Percentiles rank a stretch among this genome's conserved stretches.
phyloP scores from a whole-genome alignment of 2,797 vertebrate species.

The Petrocephalus sullivani region DNA sequence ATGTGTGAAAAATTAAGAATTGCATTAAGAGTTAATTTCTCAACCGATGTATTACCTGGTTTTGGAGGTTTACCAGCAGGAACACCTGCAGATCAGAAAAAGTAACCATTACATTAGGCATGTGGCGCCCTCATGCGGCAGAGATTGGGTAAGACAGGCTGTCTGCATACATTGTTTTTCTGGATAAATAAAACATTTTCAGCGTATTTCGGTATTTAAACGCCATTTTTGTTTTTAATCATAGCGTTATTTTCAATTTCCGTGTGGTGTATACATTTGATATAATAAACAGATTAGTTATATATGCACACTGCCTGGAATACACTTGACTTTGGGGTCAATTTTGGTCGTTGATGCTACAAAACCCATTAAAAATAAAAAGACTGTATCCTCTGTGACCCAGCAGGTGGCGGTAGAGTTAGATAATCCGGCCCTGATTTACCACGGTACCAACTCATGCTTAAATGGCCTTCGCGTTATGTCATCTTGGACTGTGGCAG shows the following conservation, averaged over 20 bases:
- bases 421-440: neutral
- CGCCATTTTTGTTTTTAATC: neutral
- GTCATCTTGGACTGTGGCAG: neutral
- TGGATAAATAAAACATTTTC: neutral
- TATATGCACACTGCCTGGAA: neutral
- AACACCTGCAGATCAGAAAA: slow-evolving; percentile 38
- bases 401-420: neutral
- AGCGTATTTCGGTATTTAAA: neutral
- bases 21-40: neutral
- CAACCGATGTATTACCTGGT: slow-evolving; percentile 44
- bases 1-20: neutral
- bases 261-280: neutral
- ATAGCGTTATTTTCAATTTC: neutral
- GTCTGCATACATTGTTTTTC: neutral
- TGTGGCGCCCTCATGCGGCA: neutral
- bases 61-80: slow-evolving; percentile 53
- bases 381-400: neutral
- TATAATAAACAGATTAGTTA: neutral
- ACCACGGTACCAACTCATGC: neutral
- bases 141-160: neutral
- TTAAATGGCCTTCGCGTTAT: neutral
- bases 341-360: neutral
- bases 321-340: neutral
- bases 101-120: neutral
- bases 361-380: neutral